These are phyloP conservation scores for Andinoacara biseriatus DNA, from an alignment of 2,113 vertebrate genomes.

Conservation along the genomic window DNA sequence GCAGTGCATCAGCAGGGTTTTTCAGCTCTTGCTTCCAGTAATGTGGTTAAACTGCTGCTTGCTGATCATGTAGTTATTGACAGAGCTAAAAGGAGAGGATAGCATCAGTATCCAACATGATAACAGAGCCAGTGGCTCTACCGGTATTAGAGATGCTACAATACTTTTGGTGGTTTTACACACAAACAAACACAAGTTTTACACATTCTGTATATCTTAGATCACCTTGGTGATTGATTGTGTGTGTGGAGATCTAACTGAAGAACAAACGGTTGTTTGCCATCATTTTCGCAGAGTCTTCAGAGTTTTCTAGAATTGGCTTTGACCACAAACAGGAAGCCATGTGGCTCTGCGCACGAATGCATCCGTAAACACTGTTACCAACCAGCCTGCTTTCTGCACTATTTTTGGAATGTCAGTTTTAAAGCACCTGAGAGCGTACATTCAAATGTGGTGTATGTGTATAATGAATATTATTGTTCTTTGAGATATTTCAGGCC, in stretches of 20 bases:
- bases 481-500: neutral
- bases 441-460: neutral
- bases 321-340: conserved; percentile 76
- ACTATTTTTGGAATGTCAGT: conserved; percentile 17
- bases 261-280: neutral
- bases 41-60: conserved; percentile 26
- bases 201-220: neutral
- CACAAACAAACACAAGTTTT: no score
- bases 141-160: neutral
- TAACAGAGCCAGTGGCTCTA: neutral
- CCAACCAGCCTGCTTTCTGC: conserved; percentile 15
- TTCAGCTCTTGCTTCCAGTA: conserved; percentile 75
- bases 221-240: neutral
- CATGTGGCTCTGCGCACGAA: conserved; percentile 59
- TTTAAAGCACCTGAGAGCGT: conserved; percentile 12
- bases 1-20: conserved; percentile 71
- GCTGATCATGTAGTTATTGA: conserved; percentile 16
- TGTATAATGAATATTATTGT: neutral
- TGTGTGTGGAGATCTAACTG: neutral
- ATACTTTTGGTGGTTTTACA: neutral
- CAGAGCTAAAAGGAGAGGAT: neutral
- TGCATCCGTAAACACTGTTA: conserved; percentile 32
- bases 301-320: conserved; percentile 69
- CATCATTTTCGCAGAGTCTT: conserved; percentile 11
- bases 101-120: neutral